Conservation (phyloP, 2,797 vertebrate genomes). For the Chaunax sp. region DNA sequence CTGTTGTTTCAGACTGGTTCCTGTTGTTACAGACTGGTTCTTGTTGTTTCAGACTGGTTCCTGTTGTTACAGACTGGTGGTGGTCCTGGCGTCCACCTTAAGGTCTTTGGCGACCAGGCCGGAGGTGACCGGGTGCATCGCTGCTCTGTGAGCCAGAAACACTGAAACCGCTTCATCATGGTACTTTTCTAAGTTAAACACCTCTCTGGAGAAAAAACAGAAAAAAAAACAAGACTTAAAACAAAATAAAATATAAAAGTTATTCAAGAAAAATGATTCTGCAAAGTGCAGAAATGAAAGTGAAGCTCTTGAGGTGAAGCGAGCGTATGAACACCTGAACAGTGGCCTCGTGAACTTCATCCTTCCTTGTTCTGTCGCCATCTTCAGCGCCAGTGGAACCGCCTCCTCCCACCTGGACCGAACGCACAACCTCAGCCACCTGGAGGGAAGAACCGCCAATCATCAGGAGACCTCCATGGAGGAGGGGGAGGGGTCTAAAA, state of each 20-base stretch:
- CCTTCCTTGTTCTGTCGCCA: conserved; percentile 96
- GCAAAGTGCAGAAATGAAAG: no score
- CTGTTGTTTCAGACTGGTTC: no score
- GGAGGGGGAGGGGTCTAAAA: background rate
- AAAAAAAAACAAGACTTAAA: no score
- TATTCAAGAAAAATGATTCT: no score
- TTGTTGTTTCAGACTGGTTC: no score
- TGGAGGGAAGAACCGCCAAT: conserved; percentile 60
- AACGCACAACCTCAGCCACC: conserved; percentile 94
- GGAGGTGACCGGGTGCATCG: conserved; percentile 91
- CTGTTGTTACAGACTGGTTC: no score
- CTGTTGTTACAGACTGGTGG: no score
- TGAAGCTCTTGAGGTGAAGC: no score
- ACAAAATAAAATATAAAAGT: background rate
- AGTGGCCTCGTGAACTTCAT: conserved; percentile 97
- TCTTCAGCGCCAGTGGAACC: conserved; percentile 91
- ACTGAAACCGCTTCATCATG: conserved; percentile 80
- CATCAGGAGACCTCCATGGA: background rate
- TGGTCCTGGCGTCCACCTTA: conserved; percentile 76
- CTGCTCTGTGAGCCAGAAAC: conserved; percentile 82
- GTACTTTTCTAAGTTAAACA: conserved; percentile 88
- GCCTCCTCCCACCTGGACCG: conserved; percentile 91
- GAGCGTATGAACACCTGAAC: conserved; percentile 93
- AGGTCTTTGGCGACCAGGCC: conserved; percentile 91
- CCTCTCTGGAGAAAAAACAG: conserved; percentile 84